Evolutionary conservation across 2,888 invertebrate genomes (phyloP).

Genomic region (Tenthredo distinguenda): DNA sequence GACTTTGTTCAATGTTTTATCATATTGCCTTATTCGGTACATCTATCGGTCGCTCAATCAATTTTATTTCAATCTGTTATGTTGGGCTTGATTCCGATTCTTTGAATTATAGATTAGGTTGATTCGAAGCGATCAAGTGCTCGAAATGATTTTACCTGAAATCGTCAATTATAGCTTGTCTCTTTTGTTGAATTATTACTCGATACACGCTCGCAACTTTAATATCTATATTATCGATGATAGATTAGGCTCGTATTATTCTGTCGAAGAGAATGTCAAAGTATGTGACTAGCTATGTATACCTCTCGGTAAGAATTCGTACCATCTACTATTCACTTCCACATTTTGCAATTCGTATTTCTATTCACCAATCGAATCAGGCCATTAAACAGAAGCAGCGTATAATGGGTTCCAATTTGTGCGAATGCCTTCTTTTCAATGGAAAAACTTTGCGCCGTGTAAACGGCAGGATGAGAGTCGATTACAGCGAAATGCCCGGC

Average conservation of each 20-base stretch:
- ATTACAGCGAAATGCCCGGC: conserved; percentile 50
- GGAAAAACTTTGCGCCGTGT: conserved; percentile 50
- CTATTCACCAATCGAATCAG: conserved; percentile 39
- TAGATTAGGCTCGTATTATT: not conserved
- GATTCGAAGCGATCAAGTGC: not conserved
- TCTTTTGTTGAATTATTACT: not conserved
- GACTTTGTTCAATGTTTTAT: not conserved
- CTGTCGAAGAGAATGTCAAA: not conserved
- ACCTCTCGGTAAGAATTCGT: not conserved
- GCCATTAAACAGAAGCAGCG: conserved; percentile 30
- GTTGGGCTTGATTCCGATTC: not conserved
- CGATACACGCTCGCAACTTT: not conserved
- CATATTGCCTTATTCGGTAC: not conserved
- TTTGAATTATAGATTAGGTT: not conserved
- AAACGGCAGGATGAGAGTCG: conserved; percentile 50
- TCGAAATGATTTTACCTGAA: conserved; percentile 5
- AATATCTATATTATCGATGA: not conserved
- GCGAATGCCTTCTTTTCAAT: conserved; percentile 41
- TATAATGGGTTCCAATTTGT: conserved; percentile 46
- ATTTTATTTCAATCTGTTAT: not conserved
- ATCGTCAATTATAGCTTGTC: conserved; percentile 5
- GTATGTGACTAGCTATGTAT: not conserved
- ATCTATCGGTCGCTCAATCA: conserved; percentile 1
- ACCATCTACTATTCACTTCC: not conserved
- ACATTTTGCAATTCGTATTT: conserved; percentile 30